phyloP scores from a whole-genome alignment of 2,797 vertebrate species.

The Sylvia borin region DNA sequence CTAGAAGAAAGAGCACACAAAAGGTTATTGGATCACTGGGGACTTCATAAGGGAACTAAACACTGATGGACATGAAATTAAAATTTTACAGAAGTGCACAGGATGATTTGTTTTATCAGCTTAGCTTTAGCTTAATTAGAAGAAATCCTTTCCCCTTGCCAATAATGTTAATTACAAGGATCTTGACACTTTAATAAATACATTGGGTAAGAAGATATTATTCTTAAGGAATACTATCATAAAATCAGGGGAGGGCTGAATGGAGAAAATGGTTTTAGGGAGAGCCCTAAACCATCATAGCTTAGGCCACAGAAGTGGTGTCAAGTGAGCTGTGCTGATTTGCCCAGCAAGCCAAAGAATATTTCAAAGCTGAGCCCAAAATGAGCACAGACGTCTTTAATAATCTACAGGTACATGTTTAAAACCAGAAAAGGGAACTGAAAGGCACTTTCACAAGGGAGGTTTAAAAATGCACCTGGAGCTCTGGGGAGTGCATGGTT shows the following conservation, averaged over 20 bases:
- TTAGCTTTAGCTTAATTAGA: neutral
- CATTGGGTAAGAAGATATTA: neutral
- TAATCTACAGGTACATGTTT: neutral
- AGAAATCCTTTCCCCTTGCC: neutral
- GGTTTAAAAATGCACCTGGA: neutral
- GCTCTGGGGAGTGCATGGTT: neutral
- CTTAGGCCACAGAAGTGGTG: accelerated
- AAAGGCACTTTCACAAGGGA: neutral
- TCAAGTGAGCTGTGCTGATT: neutral
- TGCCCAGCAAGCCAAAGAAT: neutral
- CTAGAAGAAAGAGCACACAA: neutral
- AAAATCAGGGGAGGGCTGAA: neutral
- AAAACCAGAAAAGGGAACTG: neutral
- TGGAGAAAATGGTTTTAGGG: neutral
- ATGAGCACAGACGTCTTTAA: neutral
- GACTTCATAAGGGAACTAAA: neutral
- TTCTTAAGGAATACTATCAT: neutral
- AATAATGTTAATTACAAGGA: neutral
- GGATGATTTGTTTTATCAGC: conserved; percentile 9
- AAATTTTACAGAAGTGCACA: neutral
- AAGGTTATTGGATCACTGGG: neutral
- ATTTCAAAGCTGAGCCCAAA: neutral
- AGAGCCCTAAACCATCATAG: neutral
- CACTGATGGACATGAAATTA: neutral
- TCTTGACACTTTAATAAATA: conserved; percentile 1